phyloP scores from a whole-genome alignment of 2,888 invertebrate genomes.

The Drosophila putrida region DNA sequence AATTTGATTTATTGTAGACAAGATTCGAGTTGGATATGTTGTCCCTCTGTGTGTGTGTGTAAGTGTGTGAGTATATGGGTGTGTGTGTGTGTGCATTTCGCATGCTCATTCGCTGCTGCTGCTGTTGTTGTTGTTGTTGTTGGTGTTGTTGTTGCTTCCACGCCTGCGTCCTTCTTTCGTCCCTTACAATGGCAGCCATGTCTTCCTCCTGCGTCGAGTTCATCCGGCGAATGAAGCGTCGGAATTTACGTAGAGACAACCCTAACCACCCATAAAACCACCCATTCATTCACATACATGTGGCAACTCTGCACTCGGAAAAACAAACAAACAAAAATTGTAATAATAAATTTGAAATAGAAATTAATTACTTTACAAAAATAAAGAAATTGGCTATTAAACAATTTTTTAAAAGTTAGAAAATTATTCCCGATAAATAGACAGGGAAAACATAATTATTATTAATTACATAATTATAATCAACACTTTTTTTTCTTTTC shows the following conservation, averaged over 20 bases:
- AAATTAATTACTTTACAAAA: too few relatives aligned
- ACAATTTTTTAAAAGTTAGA: too few relatives aligned
- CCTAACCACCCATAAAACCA: not conserved
- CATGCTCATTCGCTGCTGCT: constrained; percentile 70
- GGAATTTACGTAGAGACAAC: constrained; percentile 62
- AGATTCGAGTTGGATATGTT: constrained; percentile 84
- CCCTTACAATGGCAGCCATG: constrained; percentile 59
- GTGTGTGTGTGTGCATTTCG: constrained; percentile 62
- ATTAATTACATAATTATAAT: too few relatives aligned
- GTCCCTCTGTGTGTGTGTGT: constrained; percentile 32
- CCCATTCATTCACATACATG: constrained; percentile 18
- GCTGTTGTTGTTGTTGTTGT: constrained; percentile 27
- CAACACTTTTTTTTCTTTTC: too few relatives aligned
- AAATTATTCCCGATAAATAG: too few relatives aligned
- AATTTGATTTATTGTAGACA: constrained; percentile 86
- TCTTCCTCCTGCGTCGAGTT: constrained; percentile 49
- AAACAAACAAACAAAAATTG: too few relatives aligned
- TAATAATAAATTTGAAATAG: too few relatives aligned
- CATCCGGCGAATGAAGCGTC: constrained; percentile 78
- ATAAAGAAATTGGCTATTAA: too few relatives aligned
- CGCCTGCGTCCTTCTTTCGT: constrained; percentile 58
- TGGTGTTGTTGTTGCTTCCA: constrained; percentile 49
- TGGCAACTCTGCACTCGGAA: not conserved
- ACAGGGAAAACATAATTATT: too few relatives aligned
- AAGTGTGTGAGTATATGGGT: constrained; percentile 41